phyloP scores from a whole-genome alignment of 2,113 vertebrate genomes.

The Pipra filicauda region DNA sequence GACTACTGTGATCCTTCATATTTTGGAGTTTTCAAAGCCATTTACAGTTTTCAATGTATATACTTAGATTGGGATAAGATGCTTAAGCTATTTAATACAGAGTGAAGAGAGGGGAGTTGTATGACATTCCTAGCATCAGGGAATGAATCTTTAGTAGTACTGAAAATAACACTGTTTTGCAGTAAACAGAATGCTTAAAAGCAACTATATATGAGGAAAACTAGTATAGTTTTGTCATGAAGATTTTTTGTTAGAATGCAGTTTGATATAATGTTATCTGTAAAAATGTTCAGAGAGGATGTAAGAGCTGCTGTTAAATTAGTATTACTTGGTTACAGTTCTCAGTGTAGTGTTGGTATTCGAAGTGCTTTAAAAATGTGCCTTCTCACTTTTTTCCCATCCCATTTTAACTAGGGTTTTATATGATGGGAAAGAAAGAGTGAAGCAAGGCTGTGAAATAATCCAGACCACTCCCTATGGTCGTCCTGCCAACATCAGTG shows the following conservation, averaged over 20 bases:
- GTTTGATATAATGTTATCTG: neutral
- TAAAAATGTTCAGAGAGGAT: neutral
- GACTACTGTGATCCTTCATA: neutral
- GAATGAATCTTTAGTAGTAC: neutral
- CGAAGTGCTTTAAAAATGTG: neutral
- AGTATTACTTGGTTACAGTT: neutral
- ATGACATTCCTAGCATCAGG: neutral
- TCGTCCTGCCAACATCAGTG: conserved; percentile 91
- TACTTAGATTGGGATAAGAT: neutral
- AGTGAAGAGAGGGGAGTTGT: neutral
- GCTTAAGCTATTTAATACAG: neutral
- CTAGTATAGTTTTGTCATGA: neutral
- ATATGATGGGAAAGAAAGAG: conserved; percentile 95
- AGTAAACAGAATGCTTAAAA: neutral
- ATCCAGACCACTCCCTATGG: conserved; percentile 93
- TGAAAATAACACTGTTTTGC: neutral
- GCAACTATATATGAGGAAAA: neutral
- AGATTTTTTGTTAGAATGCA: neutral
- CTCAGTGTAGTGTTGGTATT: neutral
- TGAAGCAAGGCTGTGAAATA: conserved; percentile 94
- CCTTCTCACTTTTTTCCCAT: neutral
- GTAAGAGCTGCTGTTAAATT: neutral
- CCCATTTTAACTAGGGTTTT: conserved; percentile 79
- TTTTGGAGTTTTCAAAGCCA: neutral
- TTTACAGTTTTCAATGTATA: neutral